phyloP scores from a whole-genome alignment of 2,113 vertebrate species.

The Sterna hirundo region DNA sequence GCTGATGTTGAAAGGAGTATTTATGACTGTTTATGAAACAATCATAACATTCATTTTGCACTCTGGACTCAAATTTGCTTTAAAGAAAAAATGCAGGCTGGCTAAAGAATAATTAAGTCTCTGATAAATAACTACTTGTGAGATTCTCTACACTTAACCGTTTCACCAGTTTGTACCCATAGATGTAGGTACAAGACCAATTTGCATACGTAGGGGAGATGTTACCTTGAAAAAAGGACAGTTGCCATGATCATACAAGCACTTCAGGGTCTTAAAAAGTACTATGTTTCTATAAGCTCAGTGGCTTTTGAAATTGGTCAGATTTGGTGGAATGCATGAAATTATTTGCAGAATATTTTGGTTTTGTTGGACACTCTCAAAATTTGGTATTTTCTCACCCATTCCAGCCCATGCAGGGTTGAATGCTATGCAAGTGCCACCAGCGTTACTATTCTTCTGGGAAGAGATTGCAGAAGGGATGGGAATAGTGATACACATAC shows the following conservation, averaged over 20 bases:
- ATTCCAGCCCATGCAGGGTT: not conserved
- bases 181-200: not conserved
- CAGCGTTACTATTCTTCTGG: not conserved
- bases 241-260: not conserved
- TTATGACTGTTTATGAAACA: not conserved
- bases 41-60: not conserved
- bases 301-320: not conserved
- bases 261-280: not conserved
- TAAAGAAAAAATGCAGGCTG: not conserved
- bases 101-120: not conserved
- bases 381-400: fast-evolving
- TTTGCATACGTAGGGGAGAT: not conserved
- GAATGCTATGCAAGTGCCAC: not conserved
- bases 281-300: not conserved
- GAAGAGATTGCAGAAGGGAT: not conserved
- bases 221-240: not conserved
- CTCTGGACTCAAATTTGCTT: not conserved
- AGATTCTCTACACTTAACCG: not conserved
- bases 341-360: not conserved
- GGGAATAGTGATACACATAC: not conserved
- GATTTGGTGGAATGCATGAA: not conserved
- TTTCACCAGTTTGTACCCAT: not conserved
- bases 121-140: not conserved
- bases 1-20: not conserved
- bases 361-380: not conserved